Percentiles rank a stretch among this genome's conserved stretches.
These are phyloP conservation scores for Hyles lineata DNA, from an alignment of 2,888 invertebrate species.

Conservation along the genomic window DNA sequence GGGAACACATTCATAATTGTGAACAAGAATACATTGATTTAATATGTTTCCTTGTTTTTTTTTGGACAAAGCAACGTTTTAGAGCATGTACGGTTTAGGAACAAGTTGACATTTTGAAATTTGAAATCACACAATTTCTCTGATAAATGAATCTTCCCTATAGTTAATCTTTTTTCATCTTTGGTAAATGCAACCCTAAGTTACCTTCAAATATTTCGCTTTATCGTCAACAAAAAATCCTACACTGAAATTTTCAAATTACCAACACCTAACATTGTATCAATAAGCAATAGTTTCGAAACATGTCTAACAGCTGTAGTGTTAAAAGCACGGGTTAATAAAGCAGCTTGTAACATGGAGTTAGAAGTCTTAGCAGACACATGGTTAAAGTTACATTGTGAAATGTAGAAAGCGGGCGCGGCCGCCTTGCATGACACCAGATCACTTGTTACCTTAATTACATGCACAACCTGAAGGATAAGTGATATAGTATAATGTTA, in stretches of 20 bases:
- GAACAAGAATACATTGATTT: too few relatives aligned
- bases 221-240: too few relatives aligned
- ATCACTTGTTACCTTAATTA: conserved; percentile 9
- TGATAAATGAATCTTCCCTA: too few relatives aligned
- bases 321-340: conserved; percentile 10
- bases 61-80: too few relatives aligned
- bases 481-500: conserved; percentile 8
- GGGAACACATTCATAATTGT: neutral
- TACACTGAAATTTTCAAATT: neutral
- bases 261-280: neutral
- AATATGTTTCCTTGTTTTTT: too few relatives aligned
- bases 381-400: conserved; percentile 23
- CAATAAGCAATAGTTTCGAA: neutral
- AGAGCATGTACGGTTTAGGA: too few relatives aligned
- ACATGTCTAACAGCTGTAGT: conserved; percentile 22
- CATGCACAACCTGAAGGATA: neutral
- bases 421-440: conserved; percentile 4
- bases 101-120: too few relatives aligned
- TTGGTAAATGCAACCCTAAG: too few relatives aligned
- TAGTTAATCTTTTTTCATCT: too few relatives aligned
- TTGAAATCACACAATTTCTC: too few relatives aligned
- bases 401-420: conserved; percentile 25
- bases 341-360: conserved; percentile 13
- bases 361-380: conserved; percentile 7
- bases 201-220: neutral